Evolutionary conservation across 2,797 vertebrate species (phyloP), one percentile per base, ranked within the genome.

Genomic region (Catharus ustulatus): DNA sequence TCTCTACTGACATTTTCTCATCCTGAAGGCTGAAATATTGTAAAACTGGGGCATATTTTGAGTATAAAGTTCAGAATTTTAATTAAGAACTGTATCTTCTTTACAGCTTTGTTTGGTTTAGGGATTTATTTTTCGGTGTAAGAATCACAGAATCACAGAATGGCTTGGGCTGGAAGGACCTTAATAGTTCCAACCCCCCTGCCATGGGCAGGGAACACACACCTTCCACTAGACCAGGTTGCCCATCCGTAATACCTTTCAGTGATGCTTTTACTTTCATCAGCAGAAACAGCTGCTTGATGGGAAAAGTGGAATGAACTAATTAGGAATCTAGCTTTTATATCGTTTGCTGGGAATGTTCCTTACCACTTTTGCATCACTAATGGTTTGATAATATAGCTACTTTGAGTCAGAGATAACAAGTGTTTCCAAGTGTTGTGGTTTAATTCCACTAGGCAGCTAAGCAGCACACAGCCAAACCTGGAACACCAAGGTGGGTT

Each of bases 341-440:
- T 45, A 57, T 4, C 63, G 23, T 11, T 84, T 69, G 9, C 43
- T 78, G 15, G 18, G 36, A 63, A 5, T 20, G 5, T 26, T 87
- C 32, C 27, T 84, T 36, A 43, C 11, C 68, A 58, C 36, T 51
- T 81, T 36, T 79, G 43, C 24, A 46, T 80, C 49, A 48, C 29
- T 48, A 45, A n/a, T 6, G 20, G 22, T 48, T 76, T 61, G 59
- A 57, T 30, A 61, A n/a, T 71, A 17, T 4, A 54, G 34, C 13
- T 73, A 19, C 19, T 59, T 64, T 45, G 69, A 76, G 15, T 63
- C 34, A 61, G 46, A 77, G 26, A 22, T 24, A 49, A 13, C 13
- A 67, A n/a, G 29, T 0, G 0, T 38, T 80, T 74, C 55, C 32
- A 45, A 49, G 6, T 32, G 30, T 38, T 5, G 4, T n/a, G 36